Evolutionary conservation across 2,888 invertebrate genomes (phyloP).

Genomic region (Drosophila mimica): DNA sequence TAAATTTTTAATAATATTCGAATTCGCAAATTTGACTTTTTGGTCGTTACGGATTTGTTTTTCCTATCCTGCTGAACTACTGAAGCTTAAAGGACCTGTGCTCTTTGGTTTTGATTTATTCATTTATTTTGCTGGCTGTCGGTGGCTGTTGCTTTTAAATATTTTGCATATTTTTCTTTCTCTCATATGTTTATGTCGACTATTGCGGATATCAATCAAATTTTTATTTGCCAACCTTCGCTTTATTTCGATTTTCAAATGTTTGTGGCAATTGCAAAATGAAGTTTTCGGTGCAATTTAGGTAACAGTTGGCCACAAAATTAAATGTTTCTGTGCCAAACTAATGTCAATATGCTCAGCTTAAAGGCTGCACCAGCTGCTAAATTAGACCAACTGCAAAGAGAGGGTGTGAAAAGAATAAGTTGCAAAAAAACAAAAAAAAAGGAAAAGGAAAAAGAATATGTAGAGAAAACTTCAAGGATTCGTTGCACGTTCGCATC

Average conservation of each 20-base stretch:
- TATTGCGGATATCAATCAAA: conserved; percentile 58
- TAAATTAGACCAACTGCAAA: conserved; percentile 45
- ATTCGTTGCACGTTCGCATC: conserved; percentile 84
- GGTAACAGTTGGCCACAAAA: conserved; percentile 46
- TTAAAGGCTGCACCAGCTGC: conserved; percentile 44
- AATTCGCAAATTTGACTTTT: conserved; percentile 11
- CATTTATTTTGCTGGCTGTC: conserved; percentile 7
- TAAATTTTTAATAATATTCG: conserved; percentile 47
- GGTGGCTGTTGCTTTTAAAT: conserved; percentile 22
- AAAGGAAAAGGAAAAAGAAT: conserved; percentile 11
- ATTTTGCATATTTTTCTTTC: conserved; percentile 35
- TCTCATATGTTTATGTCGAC: conserved; percentile 34
- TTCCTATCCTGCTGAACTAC: conserved; percentile 3
- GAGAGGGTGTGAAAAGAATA: conserved; percentile 32
- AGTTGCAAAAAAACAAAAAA: conserved; percentile 5
- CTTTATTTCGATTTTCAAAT: conserved; percentile 31
- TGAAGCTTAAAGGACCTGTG: conserved; percentile 10
- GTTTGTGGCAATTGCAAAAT: conserved; percentile 41
- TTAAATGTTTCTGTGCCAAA: conserved; percentile 39
- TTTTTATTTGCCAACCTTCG: conserved; percentile 35
- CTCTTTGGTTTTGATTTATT: conserved; percentile 13
- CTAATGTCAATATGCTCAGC: conserved; percentile 50
- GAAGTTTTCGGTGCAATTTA: background rate
- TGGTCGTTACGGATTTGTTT: conserved; percentile 15
- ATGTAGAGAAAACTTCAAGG: conserved; percentile 64